These are phyloP conservation scores for Drosophila biarmipes DNA, from an alignment of 1,140 invertebrate species.

Conservation along the genomic window DNA sequence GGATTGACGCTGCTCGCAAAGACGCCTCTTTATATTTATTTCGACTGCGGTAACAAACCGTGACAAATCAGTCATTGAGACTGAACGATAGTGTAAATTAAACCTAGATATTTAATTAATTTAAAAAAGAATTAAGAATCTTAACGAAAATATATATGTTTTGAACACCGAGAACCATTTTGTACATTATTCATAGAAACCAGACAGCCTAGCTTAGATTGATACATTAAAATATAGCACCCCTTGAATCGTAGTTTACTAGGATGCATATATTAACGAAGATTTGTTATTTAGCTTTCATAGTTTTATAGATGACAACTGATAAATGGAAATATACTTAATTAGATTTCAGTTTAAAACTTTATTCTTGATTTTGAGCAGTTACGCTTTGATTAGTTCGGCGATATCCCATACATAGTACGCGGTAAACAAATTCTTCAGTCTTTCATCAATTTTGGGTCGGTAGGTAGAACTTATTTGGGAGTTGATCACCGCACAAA, in stretches of 20 bases:
- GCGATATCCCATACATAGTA: background rate
- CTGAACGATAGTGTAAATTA: no score
- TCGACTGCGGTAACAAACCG: background rate
- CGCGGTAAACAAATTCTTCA: constrained; percentile 1
- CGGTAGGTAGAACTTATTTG: background rate
- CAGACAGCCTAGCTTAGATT: no score
- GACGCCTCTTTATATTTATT: background rate
- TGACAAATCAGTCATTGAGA: no score
- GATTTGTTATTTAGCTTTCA: background rate
- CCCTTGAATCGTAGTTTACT: background rate
- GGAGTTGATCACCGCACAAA: constrained; percentile 43
- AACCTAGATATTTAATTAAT: no score
- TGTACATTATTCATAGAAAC: no score
- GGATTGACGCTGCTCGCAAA: constrained; percentile 1
- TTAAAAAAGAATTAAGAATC: no score
- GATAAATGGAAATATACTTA: constrained; percentile 1
- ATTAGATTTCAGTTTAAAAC: constrained; percentile 31
- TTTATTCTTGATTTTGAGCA: background rate
- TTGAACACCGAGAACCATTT: no score
- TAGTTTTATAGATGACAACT: constrained; percentile 3
- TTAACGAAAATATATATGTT: no score
- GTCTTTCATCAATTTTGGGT: constrained; percentile 1
- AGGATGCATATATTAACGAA: background rate
- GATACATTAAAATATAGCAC: no score
- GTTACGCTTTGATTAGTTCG: background rate